Percentiles rank a stretch among this genome's conserved stretches.
These are phyloP conservation scores for Monochamus alternatus DNA, from an alignment of 2,888 invertebrate genomes.

Conservation along the genomic window DNA sequence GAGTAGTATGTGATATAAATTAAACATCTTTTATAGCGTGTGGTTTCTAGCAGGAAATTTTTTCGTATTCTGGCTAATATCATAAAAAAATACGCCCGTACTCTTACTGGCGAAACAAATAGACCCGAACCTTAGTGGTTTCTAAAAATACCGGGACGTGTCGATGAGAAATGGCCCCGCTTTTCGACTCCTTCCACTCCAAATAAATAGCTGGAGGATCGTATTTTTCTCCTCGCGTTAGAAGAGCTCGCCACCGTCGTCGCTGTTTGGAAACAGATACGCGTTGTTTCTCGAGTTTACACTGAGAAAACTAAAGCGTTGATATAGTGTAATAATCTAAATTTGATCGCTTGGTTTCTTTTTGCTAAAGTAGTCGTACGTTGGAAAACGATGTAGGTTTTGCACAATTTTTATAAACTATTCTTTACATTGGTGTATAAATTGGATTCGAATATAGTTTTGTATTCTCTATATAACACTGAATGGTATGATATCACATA, in stretches of 20 bases:
- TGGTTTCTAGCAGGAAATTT: not conserved
- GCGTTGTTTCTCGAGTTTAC: not conserved
- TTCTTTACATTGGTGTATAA: no score
- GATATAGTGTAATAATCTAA: no score
- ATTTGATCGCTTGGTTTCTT: no score
- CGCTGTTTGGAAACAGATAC: no score
- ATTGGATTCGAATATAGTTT: no score
- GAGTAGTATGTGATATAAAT: no score
- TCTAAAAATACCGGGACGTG: slow-evolving; percentile 12
- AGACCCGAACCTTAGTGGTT: not conserved
- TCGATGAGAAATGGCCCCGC: not conserved
- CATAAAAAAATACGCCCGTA: not conserved
- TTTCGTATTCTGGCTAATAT: not conserved
- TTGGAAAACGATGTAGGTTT: no score
- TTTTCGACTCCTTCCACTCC: slow-evolving; percentile 2
- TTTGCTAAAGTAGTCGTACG: no score
- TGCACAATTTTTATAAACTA: no score
- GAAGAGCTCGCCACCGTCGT: not conserved
- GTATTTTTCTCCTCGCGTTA: not conserved
- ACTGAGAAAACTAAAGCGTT: not conserved
- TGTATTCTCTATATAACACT: no score
- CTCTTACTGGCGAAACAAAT: not conserved
- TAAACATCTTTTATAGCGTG: not conserved
- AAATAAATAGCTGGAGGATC: not conserved
- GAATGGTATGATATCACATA: no score